phyloP scores from a whole-genome alignment of 2,797 vertebrate species.

The Tachyglossus aculeatus region DNA sequence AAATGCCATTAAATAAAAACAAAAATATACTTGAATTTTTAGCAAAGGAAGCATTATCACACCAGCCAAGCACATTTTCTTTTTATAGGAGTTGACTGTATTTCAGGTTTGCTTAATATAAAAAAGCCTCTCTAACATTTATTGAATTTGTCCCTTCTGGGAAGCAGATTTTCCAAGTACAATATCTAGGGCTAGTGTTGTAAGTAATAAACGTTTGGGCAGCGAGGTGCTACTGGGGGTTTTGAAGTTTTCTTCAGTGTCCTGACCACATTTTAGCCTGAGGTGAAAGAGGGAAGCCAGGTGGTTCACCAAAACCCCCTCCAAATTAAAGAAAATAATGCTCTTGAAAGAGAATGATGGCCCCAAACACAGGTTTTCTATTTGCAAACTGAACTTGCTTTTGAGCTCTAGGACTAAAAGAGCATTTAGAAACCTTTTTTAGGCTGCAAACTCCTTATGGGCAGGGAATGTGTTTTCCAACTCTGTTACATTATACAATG shows the following conservation, averaged over 20 bases:
- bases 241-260: background rate
- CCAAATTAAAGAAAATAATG: no score
- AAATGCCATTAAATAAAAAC: constrained; percentile 19
- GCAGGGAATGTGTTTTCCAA: no score
- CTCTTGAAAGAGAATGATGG: no score
- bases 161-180: constrained; percentile 17
- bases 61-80: background rate
- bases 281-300: background rate
- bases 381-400: no score
- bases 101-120: background rate
- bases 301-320: no score
- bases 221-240: background rate
- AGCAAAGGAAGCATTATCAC: constrained; percentile 17
- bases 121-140: background rate
- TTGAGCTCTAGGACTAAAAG: no score
- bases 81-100: constrained; percentile 3
- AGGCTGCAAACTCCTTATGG: no score
- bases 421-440: no score
- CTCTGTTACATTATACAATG: no score
- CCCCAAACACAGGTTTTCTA: no score
- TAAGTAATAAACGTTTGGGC: background rate
- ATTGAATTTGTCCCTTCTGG: constrained; percentile 13
- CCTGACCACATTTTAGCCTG: background rate
- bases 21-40: constrained; percentile 29
- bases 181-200: background rate